Evolutionary conservation across 92 coral and sea anemone species (phyloP).

Genomic region (Parazoanthus swiftii): DNA sequence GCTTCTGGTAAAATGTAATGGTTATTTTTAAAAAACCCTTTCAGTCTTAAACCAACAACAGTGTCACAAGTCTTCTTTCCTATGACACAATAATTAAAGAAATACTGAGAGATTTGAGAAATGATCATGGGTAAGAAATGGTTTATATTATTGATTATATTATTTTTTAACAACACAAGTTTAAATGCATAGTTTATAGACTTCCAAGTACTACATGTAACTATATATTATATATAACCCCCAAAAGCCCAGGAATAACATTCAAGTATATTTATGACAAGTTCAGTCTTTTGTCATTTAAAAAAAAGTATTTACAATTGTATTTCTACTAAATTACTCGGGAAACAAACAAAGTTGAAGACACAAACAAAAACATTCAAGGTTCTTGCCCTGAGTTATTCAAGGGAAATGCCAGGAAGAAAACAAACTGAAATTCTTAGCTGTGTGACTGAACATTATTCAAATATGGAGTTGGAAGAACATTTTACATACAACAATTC

Average conservation of each 20-base stretch:
- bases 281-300: background rate
- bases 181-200: background rate
- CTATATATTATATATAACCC: background rate
- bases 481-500: background rate
- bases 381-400: background rate
- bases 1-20: too few species aligned
- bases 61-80: background rate
- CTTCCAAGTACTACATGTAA: background rate
- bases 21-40: too few species aligned
- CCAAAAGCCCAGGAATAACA: background rate
- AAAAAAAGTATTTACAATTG: background rate
- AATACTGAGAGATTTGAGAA: too few species aligned
- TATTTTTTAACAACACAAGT: background rate
- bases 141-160: background rate
- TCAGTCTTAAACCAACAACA: background rate
- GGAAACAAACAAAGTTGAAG: background rate
- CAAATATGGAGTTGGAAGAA: conserved; percentile 19
- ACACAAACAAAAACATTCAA: background rate
- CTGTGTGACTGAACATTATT: conserved; percentile 12
- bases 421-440: background rate
- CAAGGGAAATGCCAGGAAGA: background rate
- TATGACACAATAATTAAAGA: background rate
- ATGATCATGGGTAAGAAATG: background rate
- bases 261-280: background rate
- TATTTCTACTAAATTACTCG: background rate